phyloP scores from a whole-genome alignment of 2,888 invertebrate genomes.

The Noctua fimbriata region DNA sequence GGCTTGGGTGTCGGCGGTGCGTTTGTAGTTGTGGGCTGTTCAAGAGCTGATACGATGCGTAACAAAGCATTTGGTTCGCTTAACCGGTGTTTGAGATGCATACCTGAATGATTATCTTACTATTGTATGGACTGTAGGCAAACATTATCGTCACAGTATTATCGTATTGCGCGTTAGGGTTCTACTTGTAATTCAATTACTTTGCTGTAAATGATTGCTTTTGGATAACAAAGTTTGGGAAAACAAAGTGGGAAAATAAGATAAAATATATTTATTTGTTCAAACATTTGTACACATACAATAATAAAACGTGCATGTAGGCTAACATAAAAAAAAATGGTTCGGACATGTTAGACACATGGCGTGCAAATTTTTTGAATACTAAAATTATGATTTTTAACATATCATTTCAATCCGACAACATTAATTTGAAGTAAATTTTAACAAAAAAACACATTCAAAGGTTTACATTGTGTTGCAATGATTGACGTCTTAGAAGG shows the following conservation, averaged over 20 bases:
- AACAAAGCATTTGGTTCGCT: constrained; percentile 60
- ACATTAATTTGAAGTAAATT: too few relatives aligned
- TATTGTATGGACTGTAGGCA: background rate
- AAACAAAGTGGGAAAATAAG: too few relatives aligned
- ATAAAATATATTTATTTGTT: too few relatives aligned
- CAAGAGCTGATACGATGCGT: constrained; percentile 65
- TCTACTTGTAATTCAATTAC: background rate
- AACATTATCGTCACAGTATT: background rate
- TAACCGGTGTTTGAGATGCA: constrained; percentile 17
- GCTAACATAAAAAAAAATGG: too few relatives aligned
- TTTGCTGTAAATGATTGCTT: background rate
- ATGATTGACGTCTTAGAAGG: background rate
- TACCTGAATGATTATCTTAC: constrained; percentile 19
- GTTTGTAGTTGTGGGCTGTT: constrained; percentile 67
- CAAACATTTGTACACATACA: too few relatives aligned
- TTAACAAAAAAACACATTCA: too few relatives aligned
- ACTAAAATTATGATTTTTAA: too few relatives aligned
- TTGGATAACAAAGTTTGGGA: background rate
- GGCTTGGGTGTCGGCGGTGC: constrained; percentile 68
- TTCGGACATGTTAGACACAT: too few relatives aligned
- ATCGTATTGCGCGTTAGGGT: background rate
- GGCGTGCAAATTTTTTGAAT: too few relatives aligned
- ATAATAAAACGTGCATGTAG: too few relatives aligned
- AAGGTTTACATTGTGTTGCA: background rate
- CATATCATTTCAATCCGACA: too few relatives aligned